A percentile compares a stretch with the other conserved stretches of the same genome.
phyloP scores from a whole-genome alignment of 2,888 invertebrate genomes.

The Linnaemya vulpina region DNA sequence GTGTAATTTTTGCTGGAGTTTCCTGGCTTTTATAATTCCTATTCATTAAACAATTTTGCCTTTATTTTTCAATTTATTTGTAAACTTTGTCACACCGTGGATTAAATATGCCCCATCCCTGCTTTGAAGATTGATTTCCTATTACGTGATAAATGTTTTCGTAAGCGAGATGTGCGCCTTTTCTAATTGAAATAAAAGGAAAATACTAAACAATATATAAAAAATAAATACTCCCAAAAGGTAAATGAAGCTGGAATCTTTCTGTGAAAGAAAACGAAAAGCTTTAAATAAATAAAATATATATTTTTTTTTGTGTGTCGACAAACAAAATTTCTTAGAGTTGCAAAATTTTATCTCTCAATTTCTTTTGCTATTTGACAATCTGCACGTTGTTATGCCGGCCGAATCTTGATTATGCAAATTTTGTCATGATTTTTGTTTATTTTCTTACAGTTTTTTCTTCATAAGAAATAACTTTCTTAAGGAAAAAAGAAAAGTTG shows the following conservation, averaged over 20 bases:
- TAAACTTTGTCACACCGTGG: neutral
- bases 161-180: slow-evolving; percentile 55
- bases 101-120: neutral
- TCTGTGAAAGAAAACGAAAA: slow-evolving; percentile 33
- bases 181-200: no score
- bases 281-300: neutral
- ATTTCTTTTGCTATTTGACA: slow-evolving; percentile 14
- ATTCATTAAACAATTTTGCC: no score
- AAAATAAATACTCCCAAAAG: no score
- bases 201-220: neutral
- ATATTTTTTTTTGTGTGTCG: slow-evolving; percentile 10
- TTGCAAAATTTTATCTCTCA: slow-evolving; percentile 7
- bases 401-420: slow-evolving; percentile 49
- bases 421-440: slow-evolving; percentile 8
- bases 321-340: slow-evolving; percentile 36
- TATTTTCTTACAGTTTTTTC: neutral
- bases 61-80: no score
- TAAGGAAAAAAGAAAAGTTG: neutral
- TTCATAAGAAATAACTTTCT: slow-evolving; percentile 63
- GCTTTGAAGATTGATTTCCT: slow-evolving; percentile 61
- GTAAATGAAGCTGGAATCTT: slow-evolving; percentile 37
- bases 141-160: slow-evolving; percentile 64
- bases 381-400: slow-evolving; percentile 46
- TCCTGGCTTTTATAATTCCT: no score
- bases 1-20: no score